Conservation (phyloP, 2,797 vertebrate genomes). For the Acropternis orthonyx region DNA sequence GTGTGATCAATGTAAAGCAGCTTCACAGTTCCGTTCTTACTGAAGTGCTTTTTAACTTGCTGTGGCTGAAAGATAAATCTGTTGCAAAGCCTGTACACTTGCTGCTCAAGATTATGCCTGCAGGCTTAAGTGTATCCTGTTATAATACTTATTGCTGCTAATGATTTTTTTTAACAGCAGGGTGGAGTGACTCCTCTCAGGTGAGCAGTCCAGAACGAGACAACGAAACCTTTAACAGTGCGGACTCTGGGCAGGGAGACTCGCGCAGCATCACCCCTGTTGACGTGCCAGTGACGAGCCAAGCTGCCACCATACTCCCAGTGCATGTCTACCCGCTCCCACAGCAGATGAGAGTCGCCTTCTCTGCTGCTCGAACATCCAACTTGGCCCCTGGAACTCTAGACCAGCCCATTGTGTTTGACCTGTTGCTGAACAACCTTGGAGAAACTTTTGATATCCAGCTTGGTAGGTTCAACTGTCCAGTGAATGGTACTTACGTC, state of each 20-base stretch:
- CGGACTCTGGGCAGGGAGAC: constrained; percentile 90
- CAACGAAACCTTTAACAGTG: constrained; percentile 81
- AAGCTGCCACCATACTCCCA: constrained; percentile 84
- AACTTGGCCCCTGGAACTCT: constrained; percentile 95
- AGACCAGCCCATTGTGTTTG: constrained; percentile 95
- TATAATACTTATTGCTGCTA: not conserved
- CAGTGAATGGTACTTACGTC: constrained; percentile 90
- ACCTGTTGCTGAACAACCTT: constrained; percentile 91
- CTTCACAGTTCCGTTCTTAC: not conserved
- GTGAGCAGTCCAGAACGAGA: constrained; percentile 92
- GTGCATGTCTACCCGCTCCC: constrained; percentile 88
- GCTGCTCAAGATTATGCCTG: not conserved
- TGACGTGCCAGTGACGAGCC: constrained; percentile 83
- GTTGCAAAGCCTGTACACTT: not conserved
- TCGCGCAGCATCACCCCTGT: constrained; percentile 85
- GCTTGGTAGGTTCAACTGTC: constrained; percentile 91
- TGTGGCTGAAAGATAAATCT: not conserved
- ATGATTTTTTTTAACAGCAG: constrained; percentile 71
- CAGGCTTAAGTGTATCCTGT: not conserved
- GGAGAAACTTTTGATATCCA: constrained; percentile 92
- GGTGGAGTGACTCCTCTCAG: constrained; percentile 94
- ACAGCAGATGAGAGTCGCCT: constrained; percentile 92
- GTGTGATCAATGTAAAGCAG: not conserved
- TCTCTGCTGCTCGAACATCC: constrained; percentile 91
- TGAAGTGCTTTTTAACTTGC: not conserved